Base-by-base conservation (phyloP, 37 sponge, comb jelly and placozoan genomes). In the Theonella swinhoei region DNA sequence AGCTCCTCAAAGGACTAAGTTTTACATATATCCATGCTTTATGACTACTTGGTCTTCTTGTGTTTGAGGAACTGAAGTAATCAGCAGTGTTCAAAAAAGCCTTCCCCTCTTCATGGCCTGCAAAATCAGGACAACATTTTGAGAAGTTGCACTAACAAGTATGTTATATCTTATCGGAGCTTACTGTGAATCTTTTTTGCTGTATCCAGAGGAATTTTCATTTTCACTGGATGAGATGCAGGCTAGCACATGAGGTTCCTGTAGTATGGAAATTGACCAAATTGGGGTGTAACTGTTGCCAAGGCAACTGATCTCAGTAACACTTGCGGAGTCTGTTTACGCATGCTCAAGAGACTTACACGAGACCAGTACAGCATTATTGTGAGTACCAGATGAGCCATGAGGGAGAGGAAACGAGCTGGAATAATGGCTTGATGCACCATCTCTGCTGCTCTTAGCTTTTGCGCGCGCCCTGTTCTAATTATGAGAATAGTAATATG, bases 331-430 rank as follows among this genome's bases (percentile, higher is more conserved):
- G n/a, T n/a, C n/a, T n/a, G n/a, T n/a, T n/a, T n/a, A n/a, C n/a
- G n/a, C n/a, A n/a, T n/a, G n/a, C n/a, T n/a, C n/a, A n/a, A n/a
- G n/a, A n/a, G n/a, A 74, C 91, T 80, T 68, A 92, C 93, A 34
- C 95, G 83, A 19, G 89, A 84, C 90, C 89, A 94, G 82, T 79
- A 94, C 14, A 94, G 76, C 79, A 82, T 88, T 72, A 94, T 71
- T 58, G 76, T 94, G 39, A 91, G 59, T 25, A 91, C 89, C 31
- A 94, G 60, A 77, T 94, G 95, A n/a, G 91, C 95, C 1, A 80
- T 90, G 34, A 94, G 86, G 0, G 86, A 76, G 4, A 94, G 80
- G 77, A 94, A 94, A 25, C 95, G 85, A 14, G 91, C 80, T 3
- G 95, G 95, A 43, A 94, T 81, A 7, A 94, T 34, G 3, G 72